A percentile compares a stretch with the other conserved stretches of the same genome.
Conservation (phyloP, 1,140 invertebrate genomes). For the Lycorma delicatula region DNA sequence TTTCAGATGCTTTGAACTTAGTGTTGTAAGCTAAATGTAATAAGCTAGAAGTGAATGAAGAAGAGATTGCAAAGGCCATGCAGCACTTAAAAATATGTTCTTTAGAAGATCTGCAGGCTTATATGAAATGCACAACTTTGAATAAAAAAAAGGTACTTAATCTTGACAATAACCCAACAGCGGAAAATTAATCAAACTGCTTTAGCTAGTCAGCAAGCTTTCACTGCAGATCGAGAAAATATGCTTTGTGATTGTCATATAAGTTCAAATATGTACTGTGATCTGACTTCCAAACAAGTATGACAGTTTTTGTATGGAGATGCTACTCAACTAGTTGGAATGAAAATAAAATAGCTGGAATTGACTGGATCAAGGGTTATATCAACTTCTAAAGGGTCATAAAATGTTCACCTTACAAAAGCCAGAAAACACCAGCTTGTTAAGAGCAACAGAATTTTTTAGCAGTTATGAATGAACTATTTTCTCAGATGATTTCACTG, state of each 20-base stretch:
- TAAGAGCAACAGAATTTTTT: constrained; percentile 31
- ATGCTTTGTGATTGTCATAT: constrained; percentile 21
- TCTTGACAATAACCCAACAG: background rate
- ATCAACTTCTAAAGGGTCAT: constrained; percentile 32
- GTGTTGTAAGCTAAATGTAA: background rate
- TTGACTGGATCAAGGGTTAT: constrained; percentile 33
- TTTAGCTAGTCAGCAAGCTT: constrained; percentile 1
- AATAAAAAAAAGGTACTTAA: background rate
- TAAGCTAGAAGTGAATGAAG: constrained; percentile 10
- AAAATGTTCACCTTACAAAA: constrained; percentile 28
- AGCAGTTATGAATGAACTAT: no score
- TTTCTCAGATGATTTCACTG: no score
- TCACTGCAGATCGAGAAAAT: constrained; percentile 18
- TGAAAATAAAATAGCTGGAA: constrained; percentile 29
- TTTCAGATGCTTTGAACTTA: background rate
- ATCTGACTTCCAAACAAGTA: constrained; percentile 21
- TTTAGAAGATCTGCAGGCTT: background rate
- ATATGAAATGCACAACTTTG: background rate
- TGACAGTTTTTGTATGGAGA: constrained; percentile 25
- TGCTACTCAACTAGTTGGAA: constrained; percentile 32
- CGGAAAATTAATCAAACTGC: no score
- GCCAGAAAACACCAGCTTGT: constrained; percentile 35
- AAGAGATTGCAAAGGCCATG: background rate
- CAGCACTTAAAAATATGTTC: background rate
- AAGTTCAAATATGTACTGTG: constrained; percentile 24